Evolutionary conservation across 2,797 vertebrate species (phyloP).

Genomic region (Melanotaenia nigrans): DNA sequence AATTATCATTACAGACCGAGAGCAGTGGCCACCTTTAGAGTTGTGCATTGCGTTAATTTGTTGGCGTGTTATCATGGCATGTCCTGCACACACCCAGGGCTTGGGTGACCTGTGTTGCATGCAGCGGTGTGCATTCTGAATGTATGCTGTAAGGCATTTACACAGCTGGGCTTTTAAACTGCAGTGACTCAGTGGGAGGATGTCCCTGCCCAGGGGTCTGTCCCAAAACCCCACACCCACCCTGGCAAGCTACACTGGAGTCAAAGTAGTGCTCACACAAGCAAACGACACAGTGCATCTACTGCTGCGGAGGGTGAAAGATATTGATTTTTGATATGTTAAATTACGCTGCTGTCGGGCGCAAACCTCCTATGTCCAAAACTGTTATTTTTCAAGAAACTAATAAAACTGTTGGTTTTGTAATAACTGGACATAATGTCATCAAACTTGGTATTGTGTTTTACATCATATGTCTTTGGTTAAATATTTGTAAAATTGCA

Average conservation of each 20-base stretch:
- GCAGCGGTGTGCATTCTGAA: constrained; percentile 75
- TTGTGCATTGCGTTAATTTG: constrained; percentile 34
- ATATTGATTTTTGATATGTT: too few species aligned
- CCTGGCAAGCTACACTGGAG: constrained; percentile 48
- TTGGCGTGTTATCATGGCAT: constrained; percentile 49
- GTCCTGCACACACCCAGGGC: constrained; percentile 65
- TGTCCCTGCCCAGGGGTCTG: constrained; percentile 76
- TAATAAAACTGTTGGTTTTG: too few species aligned
- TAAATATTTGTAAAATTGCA: too few species aligned
- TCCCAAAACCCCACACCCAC: constrained; percentile 74
- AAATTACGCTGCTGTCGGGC: too few species aligned
- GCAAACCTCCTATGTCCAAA: too few species aligned
- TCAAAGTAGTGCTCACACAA: constrained; percentile 31
- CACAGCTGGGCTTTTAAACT: constrained; percentile 82
- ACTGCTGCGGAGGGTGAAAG: constrained; percentile 25
- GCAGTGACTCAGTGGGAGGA: constrained; percentile 79
- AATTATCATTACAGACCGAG: constrained; percentile 42
- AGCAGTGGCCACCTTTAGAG: constrained; percentile 27
- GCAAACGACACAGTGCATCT: constrained; percentile 40
- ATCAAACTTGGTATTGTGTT: too few species aligned
- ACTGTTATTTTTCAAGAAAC: too few species aligned
- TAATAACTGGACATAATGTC: too few species aligned
- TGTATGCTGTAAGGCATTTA: constrained; percentile 83
- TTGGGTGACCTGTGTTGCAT: constrained; percentile 62
- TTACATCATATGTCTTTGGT: too few species aligned